These are phyloP conservation scores for Tipula confusa DNA, from an alignment of 2,888 invertebrate genomes.

Conservation along the genomic window DNA sequence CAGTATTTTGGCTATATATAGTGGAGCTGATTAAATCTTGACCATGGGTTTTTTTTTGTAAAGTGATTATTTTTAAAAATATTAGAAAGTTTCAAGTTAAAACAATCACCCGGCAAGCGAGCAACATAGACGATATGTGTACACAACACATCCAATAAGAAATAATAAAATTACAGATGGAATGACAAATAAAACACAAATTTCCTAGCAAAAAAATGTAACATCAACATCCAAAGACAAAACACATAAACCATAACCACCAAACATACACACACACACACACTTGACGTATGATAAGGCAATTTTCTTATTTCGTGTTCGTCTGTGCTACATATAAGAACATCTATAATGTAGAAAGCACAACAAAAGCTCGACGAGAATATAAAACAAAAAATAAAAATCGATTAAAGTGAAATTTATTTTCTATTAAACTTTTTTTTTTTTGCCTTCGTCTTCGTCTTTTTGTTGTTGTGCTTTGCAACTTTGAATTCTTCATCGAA, in stretches of 20 bases:
- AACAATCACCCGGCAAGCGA: too few species aligned
- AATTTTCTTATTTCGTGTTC: not conserved
- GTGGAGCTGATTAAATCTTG: too few species aligned
- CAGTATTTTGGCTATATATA: too few species aligned
- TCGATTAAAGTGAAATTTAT: conserved; percentile 17
- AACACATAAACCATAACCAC: not conserved
- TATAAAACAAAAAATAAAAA: not conserved
- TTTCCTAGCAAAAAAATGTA: not conserved
- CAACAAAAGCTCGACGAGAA: not conserved
- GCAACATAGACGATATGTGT: not conserved
- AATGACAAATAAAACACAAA: not conserved
- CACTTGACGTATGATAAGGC: conserved; percentile 3
- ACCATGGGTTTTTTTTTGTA: too few species aligned
- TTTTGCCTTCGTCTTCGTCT: not conserved
- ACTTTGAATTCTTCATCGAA: too few species aligned
- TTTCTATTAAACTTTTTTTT: not conserved
- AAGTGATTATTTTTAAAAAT: too few species aligned
- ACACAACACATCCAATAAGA: not conserved
- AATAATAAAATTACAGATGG: not conserved
- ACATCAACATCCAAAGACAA: not conserved
- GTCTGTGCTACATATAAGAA: not conserved
- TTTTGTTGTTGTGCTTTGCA: not conserved
- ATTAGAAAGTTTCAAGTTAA: too few species aligned
- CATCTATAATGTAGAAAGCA: too few species aligned
- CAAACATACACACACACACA: not conserved